A percentile compares a stretch with the other conserved stretches of the same genome.
Evolutionary conservation across 2,113 vertebrate genomes (phyloP).

Genomic region (Myotis lucifugus): DNA sequence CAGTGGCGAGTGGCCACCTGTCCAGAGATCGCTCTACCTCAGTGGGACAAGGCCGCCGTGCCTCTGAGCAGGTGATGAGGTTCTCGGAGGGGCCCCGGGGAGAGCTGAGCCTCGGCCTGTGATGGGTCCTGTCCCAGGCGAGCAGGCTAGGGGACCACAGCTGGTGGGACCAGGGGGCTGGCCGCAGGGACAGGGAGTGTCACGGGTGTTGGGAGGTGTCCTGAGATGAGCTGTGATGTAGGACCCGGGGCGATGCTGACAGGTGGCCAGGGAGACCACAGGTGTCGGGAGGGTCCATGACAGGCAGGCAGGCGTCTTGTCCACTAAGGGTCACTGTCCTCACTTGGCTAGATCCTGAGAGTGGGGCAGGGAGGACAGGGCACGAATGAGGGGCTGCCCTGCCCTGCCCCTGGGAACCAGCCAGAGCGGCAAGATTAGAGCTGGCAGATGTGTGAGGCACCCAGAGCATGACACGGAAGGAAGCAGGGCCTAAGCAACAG

Average conservation of each 20-base stretch:
- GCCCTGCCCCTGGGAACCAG: not conserved
- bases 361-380: not conserved
- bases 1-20: not conserved
- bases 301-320: not conserved
- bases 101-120: not conserved
- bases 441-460: not conserved
- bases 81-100: not conserved
- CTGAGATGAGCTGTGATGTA: accelerated
- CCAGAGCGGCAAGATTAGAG: not conserved
- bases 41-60: not conserved
- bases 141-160: not conserved
- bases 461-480: not conserved
- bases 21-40: not conserved
- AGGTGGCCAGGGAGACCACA: not conserved
- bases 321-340: not conserved
- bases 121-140: not conserved
- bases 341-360: not conserved
- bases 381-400: not conserved
- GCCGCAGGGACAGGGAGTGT: not conserved
- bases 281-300: not conserved
- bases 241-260: not conserved
- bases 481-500: not conserved
- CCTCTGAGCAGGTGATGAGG: not conserved
- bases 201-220: not conserved
- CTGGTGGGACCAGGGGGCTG: not conserved